Base-by-base conservation (phyloP, 2,888 invertebrate genomes). In the Odontocerum albicorne region DNA sequence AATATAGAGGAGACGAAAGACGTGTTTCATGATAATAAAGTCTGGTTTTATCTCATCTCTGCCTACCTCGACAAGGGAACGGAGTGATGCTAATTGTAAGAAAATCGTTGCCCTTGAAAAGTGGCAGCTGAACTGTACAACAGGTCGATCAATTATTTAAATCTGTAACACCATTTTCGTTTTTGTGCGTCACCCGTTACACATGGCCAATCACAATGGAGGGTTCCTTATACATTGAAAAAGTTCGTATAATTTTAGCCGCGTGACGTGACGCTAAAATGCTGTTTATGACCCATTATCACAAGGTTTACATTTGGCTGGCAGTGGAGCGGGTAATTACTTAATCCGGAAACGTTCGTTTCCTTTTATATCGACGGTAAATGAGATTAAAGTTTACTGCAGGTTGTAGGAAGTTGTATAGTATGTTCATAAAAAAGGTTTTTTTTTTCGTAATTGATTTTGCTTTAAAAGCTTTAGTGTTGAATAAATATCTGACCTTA, bases 331-430 rank as follows among this genome's bases (percentile, higher is more conserved):
- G 50, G 6, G 43, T 46, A 56, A 51, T 59, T 56, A 43, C 51
- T 36, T 53, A 54, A 60, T 60, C 49, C 56, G 60, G 60, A 60
- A 60, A 54, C 46, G 50, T 60, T 38, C 40, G 43, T 45, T 60
- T 60, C 60, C 56, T 57, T 56, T 44, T 52, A 49, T 27, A 44
- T 51, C 38, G 47, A n/a, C 35, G 44, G 43, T 35, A 44, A 59
- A 56, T 49, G 45, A 59, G 59, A 59, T 59, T 53, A 59, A 54
- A 57, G 49, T 50, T 38, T 27, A 50, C 53, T 39, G 46, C 49
- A 55, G 55, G 55, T 55, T 50, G 27, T 32, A 13, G 12, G 40
- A 33, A 43, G 27, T 31, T 13, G 16, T 43, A 43, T 16, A 40
- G 33, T 40, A 27, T 10, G 8, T 16, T 39, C 27, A 44, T 50